phyloP scores from a whole-genome alignment of 2,113 vertebrate genomes.

The Pionites leucogaster region DNA sequence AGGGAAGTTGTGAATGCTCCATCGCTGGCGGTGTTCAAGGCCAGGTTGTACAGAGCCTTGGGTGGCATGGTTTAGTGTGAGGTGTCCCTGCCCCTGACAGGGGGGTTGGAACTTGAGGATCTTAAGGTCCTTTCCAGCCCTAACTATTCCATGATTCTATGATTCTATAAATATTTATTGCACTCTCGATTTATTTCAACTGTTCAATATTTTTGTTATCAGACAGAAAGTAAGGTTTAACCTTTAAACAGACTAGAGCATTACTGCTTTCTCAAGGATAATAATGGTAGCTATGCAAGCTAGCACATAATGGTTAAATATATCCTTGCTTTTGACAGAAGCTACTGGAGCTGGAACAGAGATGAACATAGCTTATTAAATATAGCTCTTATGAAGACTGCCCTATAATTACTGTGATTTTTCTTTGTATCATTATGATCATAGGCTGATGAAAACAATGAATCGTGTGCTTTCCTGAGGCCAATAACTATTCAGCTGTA shows the following conservation, averaged over 20 bases:
- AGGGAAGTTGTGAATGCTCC: too few relatives aligned
- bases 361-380: slow-evolving; percentile 57
- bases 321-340: slow-evolving; percentile 61
- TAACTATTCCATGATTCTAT: too few relatives aligned
- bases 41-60: too few relatives aligned
- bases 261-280: background rate
- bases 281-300: slow-evolving; percentile 33
- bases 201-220: background rate
- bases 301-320: slow-evolving; percentile 51
- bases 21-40: too few relatives aligned
- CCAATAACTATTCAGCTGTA: slow-evolving; percentile 18
- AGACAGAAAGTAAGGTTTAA: background rate
- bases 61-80: too few relatives aligned
- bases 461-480: slow-evolving; percentile 14
- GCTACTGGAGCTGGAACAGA: slow-evolving; percentile 43
- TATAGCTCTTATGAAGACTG: slow-evolving; percentile 58
- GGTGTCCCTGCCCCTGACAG: too few relatives aligned
- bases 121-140: too few relatives aligned
- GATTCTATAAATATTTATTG: background rate
- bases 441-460: slow-evolving; percentile 50
- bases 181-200: background rate
- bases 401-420: slow-evolving; percentile 62
- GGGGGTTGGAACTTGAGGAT: too few relatives aligned
- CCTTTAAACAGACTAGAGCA: background rate
- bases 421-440: slow-evolving; percentile 58